Base-by-base conservation (phyloP, 1,140 invertebrate species). In the Lucilia cuprina region DNA sequence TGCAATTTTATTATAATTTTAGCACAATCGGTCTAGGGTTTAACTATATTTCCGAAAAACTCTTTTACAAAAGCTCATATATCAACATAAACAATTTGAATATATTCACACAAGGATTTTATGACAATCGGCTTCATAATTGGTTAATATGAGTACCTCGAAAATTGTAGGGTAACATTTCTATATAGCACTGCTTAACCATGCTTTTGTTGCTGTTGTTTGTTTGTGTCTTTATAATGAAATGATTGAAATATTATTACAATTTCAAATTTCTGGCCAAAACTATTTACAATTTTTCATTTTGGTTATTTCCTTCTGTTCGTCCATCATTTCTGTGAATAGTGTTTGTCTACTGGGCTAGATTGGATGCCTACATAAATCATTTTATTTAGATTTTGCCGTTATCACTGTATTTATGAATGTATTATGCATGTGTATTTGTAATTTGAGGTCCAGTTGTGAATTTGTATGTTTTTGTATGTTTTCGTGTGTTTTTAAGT, bases 191-290 rank as follows among this genome's bases (percentile, higher is more conserved):
- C 25, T 30, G 25, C 25, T 30, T 30, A 30, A 30, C 25, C 25
- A 30, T 30, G 25, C 13, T 55, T 55, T 17, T 55, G 12, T 55
- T 55, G 25, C 25, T 55, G 5, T 19, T 70, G 21, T 19, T 19
- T 21, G 5, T 70, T 70, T 19, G 10, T 21, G n/a, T 25, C 21
- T 21, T 19, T 65, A 17, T 65, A 21, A 80, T 80, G 21, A 49
- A 80, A 50, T 80, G 77, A 80, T 80, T 80, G 77, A 80, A 80
- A 80, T 80, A 50, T 50, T 80, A 80, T 80, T 80, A 80, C 41
- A 80, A 49, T 50, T 80, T 50, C 77, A 80, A 41, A 49, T 50
- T 80, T 80, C 41, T 78, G 13, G n/a, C 14, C n/a, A 80, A 80
- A 80, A 80, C 77, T 80, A 21, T 49, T 49, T 21, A 50, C 77